Base-by-base conservation (phyloP, 23 tunicate genomes). In the Diplosoma virens region DNA sequence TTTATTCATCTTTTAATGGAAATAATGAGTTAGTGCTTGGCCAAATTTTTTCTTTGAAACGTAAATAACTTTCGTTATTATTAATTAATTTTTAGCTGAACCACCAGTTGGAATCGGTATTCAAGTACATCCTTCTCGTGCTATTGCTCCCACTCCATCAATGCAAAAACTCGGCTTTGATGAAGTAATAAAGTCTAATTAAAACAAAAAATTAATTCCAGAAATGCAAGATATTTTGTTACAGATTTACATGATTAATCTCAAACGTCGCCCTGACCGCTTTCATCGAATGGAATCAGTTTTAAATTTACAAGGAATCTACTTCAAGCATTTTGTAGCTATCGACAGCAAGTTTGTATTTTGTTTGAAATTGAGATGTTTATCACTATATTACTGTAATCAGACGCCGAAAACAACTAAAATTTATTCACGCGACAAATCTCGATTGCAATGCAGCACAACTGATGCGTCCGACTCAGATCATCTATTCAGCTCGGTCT, bases 61-160 rank as follows among this genome's bases (percentile, higher is more conserved):
- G 9, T 41, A 14, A 11, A 11, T 55, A 14, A 16, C 63, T 11
- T 20, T 16, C 21, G 24, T 55, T 55, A 4, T 55, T 55, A 4
- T 55, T 55, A 11, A 4, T 20, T 11, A 20, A 41, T 41, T 71
- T 86, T 11, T 50, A 86, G 92, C 97, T 74, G 97, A 92, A 36
- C 97, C 92, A 2, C 97, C 97, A 14, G 92, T 92, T 37, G 92
- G 92, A 30, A 68, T 92, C 3, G 97, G 92, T 31, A 85, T 92
- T 25, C 81, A 77, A 69, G 71, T 82, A 35, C 31, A 76, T 60
- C 79, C 79, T 2, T 60, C 66, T 25, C 33, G 33, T 23, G 28
- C n/a, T 54, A 26, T 71, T 28, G 37, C 47, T 55, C 71, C 46
- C 29, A 54, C 17, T 3, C 2, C n/a, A 0, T 9, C 60, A 59